Evolutionary conservation across 1,140 invertebrate species (phyloP), one percentile per base, ranked within the genome.

Genomic region (Whitmania pigra): DNA sequence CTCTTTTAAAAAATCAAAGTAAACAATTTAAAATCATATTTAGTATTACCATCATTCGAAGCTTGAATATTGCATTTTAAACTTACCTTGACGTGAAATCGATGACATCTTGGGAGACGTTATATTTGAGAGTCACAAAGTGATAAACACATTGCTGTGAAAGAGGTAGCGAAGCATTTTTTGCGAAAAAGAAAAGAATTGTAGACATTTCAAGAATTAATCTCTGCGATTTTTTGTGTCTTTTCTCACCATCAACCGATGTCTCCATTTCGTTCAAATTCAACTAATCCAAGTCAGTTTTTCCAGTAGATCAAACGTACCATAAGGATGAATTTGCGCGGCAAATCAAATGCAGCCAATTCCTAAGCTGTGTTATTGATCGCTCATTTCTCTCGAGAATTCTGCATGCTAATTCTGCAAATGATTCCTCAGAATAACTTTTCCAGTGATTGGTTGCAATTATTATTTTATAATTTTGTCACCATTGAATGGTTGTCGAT

Each of bases 181-280:
- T 74, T 4, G 73, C 73, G 49, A 72, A 67, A 53, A 74, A 74
- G 70, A 67, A 74, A 2, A 74, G 53, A 43, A 74, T 57, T 29
- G 73, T 74, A 43, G 72, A 71, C 20, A 72, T n/a, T 60, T 74
- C 73, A 18, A 74, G 73, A 25, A 74, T 53, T 27, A 72, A 53
- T 31, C 73, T 70, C 49, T 74, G 73, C 15, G 54, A 71, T n/a
- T 63, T 63, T 17, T 68, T 49, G 15, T 17, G 43, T 49, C 43
- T 49, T 49, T 3, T 0, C 15, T 60, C 18, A 72, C 36, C 63
- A 72, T 40, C 63, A 49, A 49, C 15, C 13, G 43, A 49, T 49
- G 5, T 13, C 43, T 11, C 43, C 43, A 49, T 49, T 49, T 49
- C 13, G 43, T 49, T 49, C 43, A 49, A 17, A 49, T 17, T 49